Evolutionary conservation across 2,888 invertebrate genomes (phyloP), one percentile per base, ranked within the genome.

Genomic region (Heteromyza rotundicornis): DNA sequence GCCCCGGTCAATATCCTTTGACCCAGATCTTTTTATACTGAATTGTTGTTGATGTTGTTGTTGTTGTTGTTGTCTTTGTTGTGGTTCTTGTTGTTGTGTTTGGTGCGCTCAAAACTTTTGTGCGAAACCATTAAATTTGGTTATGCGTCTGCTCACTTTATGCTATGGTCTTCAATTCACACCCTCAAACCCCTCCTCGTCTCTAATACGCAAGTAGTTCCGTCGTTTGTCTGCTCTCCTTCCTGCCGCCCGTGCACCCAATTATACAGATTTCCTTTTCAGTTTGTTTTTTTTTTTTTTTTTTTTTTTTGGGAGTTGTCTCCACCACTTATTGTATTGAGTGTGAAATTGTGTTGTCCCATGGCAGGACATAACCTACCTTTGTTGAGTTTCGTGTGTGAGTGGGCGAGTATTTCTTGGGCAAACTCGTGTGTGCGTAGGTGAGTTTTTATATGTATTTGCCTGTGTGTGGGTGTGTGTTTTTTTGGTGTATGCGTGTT

Each of bases 1-100:
- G n/a, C 65, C 68, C 65, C 72, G 79, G 78, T 78, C 78, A 78
- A 78, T 77, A 78, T 78, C 78, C 79, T 78, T 78, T 78, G 78
- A 78, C 78, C 78, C 75, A 78, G n/a, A 77, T 75, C 78, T 70
- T 71, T 74, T 68, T 72, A 65, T 71, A 71, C 64, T 62, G 47
- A 20, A 65, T 62, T 60, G 57, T 47, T 55, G 23, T 55, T 55
- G 55, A 1, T 55, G 22, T 47, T 57, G 24, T 20, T 23, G 17
- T 24, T 57, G 60, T 51, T 51, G 44, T 14, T 40, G 58, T 52
- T 59, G 58, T 36, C 52, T 23, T 35, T 40, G 52, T 44, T 60
- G 50, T 35, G 14, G 49, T 32, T 59, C 2, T 50, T 47, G 27
- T 17, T 2, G 40, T 1, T 19, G 66, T 62, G 17, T 27, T 20